These are phyloP conservation scores for Phacellophora camtschatica DNA, from an alignment of 30 jellyfish, hydroid and myxozoan genomes.

Conservation along the genomic window DNA sequence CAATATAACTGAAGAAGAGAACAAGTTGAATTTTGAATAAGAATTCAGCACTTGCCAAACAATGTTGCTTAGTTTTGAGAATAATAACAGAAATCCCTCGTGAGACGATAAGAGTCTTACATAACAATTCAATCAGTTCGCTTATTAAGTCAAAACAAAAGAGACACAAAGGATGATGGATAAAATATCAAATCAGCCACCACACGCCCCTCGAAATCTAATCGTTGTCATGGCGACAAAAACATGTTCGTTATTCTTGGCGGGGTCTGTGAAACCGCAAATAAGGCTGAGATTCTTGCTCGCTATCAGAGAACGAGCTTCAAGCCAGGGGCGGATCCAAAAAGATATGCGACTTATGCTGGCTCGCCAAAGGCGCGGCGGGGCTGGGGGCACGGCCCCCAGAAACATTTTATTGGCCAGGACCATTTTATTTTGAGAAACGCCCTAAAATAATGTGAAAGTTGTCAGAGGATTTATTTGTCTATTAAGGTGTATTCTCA, in stretches of 20 bases:
- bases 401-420: not conserved
- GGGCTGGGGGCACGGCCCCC: not conserved
- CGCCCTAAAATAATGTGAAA: too few relatives aligned
- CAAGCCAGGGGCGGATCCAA: constrained; percentile 13
- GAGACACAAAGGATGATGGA: constrained; percentile 29
- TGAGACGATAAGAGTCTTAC: constrained; percentile 44
- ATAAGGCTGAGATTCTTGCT: constrained; percentile 6
- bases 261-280: constrained; percentile 43
- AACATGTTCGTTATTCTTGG: constrained; percentile 67
- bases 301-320: too few relatives aligned
- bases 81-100: constrained; percentile 41
- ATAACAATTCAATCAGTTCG: constrained; percentile 60
- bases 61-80: constrained; percentile 48
- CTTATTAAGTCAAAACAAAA: constrained; percentile 49
- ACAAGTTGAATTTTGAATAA: constrained; percentile 51
- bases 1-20: constrained; percentile 47
- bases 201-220: constrained; percentile 59
- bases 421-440: not conserved
- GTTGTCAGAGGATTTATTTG: too few relatives aligned
- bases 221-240: constrained; percentile 52
- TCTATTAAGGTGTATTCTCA: too few relatives aligned
- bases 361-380: not conserved
- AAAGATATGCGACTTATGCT: not conserved
- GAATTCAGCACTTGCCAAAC: constrained; percentile 48
- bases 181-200: constrained; percentile 58